Percentiles rank a stretch among this genome's conserved stretches.
phyloP scores from a whole-genome alignment of 1,140 invertebrate species.

The Anthonomus grandis region DNA sequence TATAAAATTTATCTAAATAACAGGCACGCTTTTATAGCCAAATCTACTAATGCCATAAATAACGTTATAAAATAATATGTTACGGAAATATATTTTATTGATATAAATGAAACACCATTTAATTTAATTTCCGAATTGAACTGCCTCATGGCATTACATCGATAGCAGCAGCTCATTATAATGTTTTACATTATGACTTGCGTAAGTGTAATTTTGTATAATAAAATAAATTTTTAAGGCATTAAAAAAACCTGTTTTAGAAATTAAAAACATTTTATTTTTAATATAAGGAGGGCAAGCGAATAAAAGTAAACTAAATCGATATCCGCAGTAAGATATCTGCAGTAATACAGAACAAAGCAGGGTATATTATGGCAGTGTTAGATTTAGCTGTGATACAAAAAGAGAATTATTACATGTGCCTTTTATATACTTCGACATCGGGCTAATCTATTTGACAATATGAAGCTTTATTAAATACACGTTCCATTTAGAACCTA shows the following conservation, averaged over 20 bases:
- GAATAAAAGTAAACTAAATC: slow-evolving; percentile 18
- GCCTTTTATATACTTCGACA: slow-evolving; percentile 15
- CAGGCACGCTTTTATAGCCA: slow-evolving; percentile 2
- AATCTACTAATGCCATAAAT: slow-evolving; percentile 14
- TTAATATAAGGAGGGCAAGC: slow-evolving; percentile 6
- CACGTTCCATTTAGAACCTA: too few species aligned
- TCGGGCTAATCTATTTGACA: slow-evolving; percentile 12
- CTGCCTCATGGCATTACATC: too few species aligned
- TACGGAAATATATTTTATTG: slow-evolving; percentile 14
- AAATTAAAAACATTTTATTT: slow-evolving; percentile 8
- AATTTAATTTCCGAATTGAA: too few species aligned
- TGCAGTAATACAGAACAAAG: slow-evolving; percentile 21
- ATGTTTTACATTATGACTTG: too few species aligned
- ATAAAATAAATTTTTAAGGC: too few species aligned
- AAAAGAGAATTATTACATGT: slow-evolving; percentile 17
- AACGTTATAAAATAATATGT: slow-evolving; percentile 9
- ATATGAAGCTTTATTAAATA: slow-evolving; percentile 9
- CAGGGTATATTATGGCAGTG: slow-evolving; percentile 18
- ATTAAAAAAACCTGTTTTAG: too few species aligned
- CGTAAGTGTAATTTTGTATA: too few species aligned
- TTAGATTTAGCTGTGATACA: slow-evolving; percentile 12
- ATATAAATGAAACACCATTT: slow-evolving; percentile 11
- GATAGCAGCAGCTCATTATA: too few species aligned
- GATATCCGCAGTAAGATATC: slow-evolving; percentile 23
- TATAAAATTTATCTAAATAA: slow-evolving; percentile 17